Conservation (phyloP, 2,113 vertebrate species). For the Ophiodon elongatus region DNA sequence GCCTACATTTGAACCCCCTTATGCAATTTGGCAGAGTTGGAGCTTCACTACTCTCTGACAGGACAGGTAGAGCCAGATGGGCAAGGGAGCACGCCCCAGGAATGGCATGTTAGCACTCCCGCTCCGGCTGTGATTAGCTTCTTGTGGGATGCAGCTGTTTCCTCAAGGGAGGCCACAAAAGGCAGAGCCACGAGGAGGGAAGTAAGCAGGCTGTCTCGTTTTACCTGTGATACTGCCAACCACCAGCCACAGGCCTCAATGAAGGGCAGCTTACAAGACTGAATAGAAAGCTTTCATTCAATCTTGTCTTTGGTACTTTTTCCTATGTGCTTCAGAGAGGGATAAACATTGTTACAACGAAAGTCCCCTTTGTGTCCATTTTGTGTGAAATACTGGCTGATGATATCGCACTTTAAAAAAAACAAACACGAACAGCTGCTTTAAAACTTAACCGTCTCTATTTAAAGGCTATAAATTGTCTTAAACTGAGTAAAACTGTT, state of each 20-base stretch:
- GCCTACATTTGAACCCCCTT: slow-evolving; percentile 37
- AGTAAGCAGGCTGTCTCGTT: slow-evolving; percentile 70
- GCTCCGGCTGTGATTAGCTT: slow-evolving; percentile 70
- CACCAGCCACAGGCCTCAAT: slow-evolving; percentile 41
- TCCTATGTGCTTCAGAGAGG: slow-evolving; percentile 75
- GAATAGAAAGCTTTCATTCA: slow-evolving; percentile 73
- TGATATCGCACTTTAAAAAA: slow-evolving; percentile 56
- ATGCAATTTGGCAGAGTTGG: slow-evolving; percentile 15
- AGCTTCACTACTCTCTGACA: slow-evolving; percentile 28
- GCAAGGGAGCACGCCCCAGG: slow-evolving; percentile 44
- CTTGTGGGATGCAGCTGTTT: slow-evolving; percentile 78
- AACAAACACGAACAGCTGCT: slow-evolving; percentile 81
- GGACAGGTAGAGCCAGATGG: slow-evolving; percentile 72
- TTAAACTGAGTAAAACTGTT: slow-evolving; percentile 44
- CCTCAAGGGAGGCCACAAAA: slow-evolving; percentile 65
- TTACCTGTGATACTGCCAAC: slow-evolving; percentile 77
- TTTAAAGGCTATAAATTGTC: slow-evolving; percentile 60
- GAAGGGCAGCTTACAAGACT: slow-evolving; percentile 58
- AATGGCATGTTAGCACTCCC: slow-evolving; percentile 59
- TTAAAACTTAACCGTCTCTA: slow-evolving; percentile 80
- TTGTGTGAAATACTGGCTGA: slow-evolving; percentile 58
- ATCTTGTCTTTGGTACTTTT: slow-evolving; percentile 79
- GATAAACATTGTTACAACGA: slow-evolving; percentile 62
- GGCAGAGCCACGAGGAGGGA: slow-evolving; percentile 61
- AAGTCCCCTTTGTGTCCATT: slow-evolving; percentile 55